Base-by-base conservation (phyloP, 2,797 vertebrate genomes). In the Chanos chanos region DNA sequence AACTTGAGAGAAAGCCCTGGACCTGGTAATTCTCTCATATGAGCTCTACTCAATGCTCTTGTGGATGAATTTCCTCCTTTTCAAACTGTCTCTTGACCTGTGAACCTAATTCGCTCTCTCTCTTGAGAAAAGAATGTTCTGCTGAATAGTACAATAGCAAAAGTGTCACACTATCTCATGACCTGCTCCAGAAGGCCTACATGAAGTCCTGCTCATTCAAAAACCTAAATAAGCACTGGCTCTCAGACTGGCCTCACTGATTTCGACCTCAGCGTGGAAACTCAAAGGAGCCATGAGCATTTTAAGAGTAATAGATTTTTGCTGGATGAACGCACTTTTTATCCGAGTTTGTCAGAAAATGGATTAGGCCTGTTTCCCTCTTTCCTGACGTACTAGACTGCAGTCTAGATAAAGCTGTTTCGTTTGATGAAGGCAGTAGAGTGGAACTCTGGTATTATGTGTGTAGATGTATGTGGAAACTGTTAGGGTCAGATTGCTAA, bases 71-170 rank as follows among this genome's bases (percentile, higher is more conserved):
- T 48, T 44, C 36, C 44, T 30, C 33, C 33, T 25, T 51, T 56
- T 53, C 34, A 18, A 44, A 44, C 48, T 18, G 21, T 24, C 2
- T n/a, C 39, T 48, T 71, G 28, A 40, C 47, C 47, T 19, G 24
- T 60, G 30, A 22, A 36, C 15, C 18, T 34, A 55, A 25, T 61
- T 61, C 68, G 65, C 56, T 47, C 24, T 39, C 7, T 5, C 30
- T 57, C 49, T 53, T n/a, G 6, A 37, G 39, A 27, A 33, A 18
- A 25, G 52, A 27, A 47, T 58, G n/a, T 47, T 40, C 30, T 22
- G 55, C 54, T 55, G 54, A 55, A 36, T 10, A 36, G 44, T 13
- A 19, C 47, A 61, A 57, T 18, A 54, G 16, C 48, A 18, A 36
- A 30, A 47, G 15, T 4, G 33, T 22, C n/a, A 13, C 34, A 49